Conservation (phyloP, 2,888 invertebrate species). For the Operophtera brumata region DNA sequence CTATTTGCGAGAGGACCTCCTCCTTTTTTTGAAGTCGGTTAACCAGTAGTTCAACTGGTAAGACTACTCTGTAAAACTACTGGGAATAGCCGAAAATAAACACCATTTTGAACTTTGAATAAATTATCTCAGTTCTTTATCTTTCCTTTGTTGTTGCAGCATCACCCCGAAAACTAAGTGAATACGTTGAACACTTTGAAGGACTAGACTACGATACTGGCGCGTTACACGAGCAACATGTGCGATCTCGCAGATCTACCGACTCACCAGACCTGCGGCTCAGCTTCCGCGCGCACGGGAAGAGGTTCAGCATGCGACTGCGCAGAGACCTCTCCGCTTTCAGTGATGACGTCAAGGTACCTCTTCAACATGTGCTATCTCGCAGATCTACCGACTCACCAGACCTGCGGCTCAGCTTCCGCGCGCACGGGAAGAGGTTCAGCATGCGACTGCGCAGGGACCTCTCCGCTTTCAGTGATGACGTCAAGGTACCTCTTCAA, state of each 20-base stretch:
- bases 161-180: slow-evolving; percentile 89
- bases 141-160: slow-evolving; percentile 61
- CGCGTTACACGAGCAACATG: slow-evolving; percentile 81
- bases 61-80: no score
- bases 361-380: no score
- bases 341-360: slow-evolving; percentile 85
- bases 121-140: no score
- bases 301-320: slow-evolving; percentile 90
- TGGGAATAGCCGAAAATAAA: no score
- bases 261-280: slow-evolving; percentile 76
- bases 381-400: slow-evolving; percentile 43
- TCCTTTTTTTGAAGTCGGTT: no score
- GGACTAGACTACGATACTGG: slow-evolving; percentile 88
- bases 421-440: slow-evolving; percentile 90
- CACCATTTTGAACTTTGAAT: no score
- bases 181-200: slow-evolving; percentile 95
- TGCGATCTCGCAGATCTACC: slow-evolving; percentile 86
- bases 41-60: no score
- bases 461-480: slow-evolving; percentile 89
- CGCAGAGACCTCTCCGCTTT: slow-evolving; percentile 92
- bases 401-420: slow-evolving; percentile 83
- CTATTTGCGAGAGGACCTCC: no score
- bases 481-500: slow-evolving; percentile 77
- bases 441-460: slow-evolving; percentile 93
- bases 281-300: slow-evolving; percentile 90